Percentiles rank a stretch among this genome's conserved stretches.
Conservation (phyloP, 2,888 invertebrate species). For the Prostheceraeus crozeri region DNA sequence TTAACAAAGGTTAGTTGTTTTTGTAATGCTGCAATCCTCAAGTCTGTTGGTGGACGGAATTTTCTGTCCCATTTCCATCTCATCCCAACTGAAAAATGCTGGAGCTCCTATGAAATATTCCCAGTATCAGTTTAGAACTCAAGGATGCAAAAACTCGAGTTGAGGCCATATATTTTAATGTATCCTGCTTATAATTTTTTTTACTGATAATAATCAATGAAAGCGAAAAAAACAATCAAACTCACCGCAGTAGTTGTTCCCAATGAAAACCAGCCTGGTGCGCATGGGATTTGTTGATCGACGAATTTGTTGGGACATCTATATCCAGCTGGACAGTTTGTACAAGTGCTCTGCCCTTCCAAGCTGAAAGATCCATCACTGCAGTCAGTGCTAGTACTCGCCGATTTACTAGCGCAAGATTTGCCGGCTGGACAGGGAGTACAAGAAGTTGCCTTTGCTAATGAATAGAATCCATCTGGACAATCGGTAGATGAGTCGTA, state of each 20-base stretch:
- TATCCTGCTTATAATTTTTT: too few relatives aligned
- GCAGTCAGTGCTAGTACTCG: slow-evolving; percentile 41
- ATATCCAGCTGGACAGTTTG: slow-evolving; percentile 48
- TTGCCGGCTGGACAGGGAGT: slow-evolving; percentile 46
- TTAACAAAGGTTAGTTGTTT: too few relatives aligned
- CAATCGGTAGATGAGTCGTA: slow-evolving; percentile 49
- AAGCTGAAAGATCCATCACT: slow-evolving; percentile 8
- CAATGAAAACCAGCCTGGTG: slow-evolving; percentile 46
- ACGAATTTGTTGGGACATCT: slow-evolving; percentile 49
- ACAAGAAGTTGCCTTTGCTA: slow-evolving; percentile 44
- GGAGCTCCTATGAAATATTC: too few relatives aligned
- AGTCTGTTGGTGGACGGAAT: too few relatives aligned
- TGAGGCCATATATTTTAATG: too few relatives aligned
- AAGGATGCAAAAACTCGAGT: too few relatives aligned
- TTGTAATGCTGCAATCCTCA: too few relatives aligned
- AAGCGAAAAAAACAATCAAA: not conserved
- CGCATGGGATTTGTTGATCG: slow-evolving; percentile 43
- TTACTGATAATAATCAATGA: too few relatives aligned
- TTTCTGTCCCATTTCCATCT: too few relatives aligned
- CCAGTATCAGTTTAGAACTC: too few relatives aligned
- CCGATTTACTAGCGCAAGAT: slow-evolving; percentile 43
- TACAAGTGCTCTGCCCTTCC: slow-evolving; percentile 46
- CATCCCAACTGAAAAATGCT: too few relatives aligned
- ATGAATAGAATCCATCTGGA: slow-evolving; percentile 48
- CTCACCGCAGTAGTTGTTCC: slow-evolving; percentile 35